Percentiles rank a stretch among this genome's conserved stretches.
Evolutionary conservation across 2,797 vertebrate species (phyloP).

Genomic region (Acanthurus tractus): DNA sequence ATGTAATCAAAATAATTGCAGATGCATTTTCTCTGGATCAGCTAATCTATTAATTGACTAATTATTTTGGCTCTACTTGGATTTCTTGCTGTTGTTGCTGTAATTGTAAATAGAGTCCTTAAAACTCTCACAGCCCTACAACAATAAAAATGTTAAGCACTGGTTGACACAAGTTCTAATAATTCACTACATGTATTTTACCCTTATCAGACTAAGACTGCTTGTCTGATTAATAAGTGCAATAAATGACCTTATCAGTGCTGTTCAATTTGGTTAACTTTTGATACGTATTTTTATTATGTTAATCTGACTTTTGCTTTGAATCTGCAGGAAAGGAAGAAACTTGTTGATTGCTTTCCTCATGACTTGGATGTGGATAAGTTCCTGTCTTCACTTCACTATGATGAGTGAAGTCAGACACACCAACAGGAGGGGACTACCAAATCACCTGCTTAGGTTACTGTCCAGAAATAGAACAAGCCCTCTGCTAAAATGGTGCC

Average conservation of each 20-base stretch:
- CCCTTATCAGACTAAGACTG: background rate
- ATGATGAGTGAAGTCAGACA: conserved; percentile 90
- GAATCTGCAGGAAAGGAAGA: conserved; percentile 89
- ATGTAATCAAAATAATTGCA: background rate
- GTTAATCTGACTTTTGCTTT: conserved; percentile 34
- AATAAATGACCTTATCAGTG: background rate
- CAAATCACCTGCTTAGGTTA: conserved; percentile 50
- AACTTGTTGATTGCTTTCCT: conserved; percentile 92
- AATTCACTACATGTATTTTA: background rate
- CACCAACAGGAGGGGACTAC: conserved; percentile 29
- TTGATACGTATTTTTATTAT: background rate
- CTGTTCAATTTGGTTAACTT: background rate
- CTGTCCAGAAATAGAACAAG: conserved; percentile 72
- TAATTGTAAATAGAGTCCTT: background rate
- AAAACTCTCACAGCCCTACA: background rate
- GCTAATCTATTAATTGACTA: background rate
- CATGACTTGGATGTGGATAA: conserved; percentile 98
- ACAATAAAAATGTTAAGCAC: background rate
- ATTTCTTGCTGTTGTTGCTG: background rate
- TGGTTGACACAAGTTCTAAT: background rate
- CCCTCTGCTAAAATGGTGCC: conserved; percentile 69
- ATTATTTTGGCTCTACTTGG: background rate
- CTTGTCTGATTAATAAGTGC: background rate
- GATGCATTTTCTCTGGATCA: background rate
- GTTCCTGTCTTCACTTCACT: conserved; percentile 97